phyloP scores from a whole-genome alignment of 1,140 invertebrate genomes.

The Cecropterus lyciades region DNA sequence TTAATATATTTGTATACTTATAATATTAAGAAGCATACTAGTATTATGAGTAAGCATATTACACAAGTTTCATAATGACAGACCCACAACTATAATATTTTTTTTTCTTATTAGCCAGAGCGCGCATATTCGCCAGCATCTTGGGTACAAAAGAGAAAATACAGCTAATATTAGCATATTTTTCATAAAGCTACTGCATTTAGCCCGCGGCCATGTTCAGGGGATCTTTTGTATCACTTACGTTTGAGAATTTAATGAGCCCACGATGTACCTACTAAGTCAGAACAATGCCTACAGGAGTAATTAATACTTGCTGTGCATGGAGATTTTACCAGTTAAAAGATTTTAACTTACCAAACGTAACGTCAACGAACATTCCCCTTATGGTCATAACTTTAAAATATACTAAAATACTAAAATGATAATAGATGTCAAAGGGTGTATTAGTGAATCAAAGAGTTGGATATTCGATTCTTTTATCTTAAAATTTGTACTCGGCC shows the following conservation, averaged over 20 bases:
- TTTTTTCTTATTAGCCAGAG: background rate
- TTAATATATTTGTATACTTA: too few relatives aligned
- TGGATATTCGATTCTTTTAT: too few relatives aligned
- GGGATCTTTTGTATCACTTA: constrained; percentile 2
- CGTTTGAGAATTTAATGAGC: background rate
- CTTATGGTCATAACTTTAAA: too few relatives aligned
- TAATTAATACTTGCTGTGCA: background rate
- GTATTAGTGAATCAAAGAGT: too few relatives aligned
- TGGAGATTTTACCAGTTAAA: background rate
- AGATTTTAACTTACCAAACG: too few relatives aligned
- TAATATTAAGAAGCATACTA: too few relatives aligned
- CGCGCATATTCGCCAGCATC: background rate
- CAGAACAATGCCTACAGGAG: background rate
- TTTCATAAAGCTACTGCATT: constrained; percentile 1
- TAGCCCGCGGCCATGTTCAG: background rate
- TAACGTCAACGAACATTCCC: too few relatives aligned
- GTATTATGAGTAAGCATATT: too few relatives aligned
- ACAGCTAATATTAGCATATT: background rate
- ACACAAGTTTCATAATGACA: background rate
- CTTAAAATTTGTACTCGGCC: too few relatives aligned
- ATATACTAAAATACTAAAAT: too few relatives aligned
- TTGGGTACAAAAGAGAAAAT: background rate
- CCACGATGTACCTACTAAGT: background rate
- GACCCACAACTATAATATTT: background rate
- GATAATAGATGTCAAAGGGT: too few relatives aligned